These are phyloP conservation scores for Melanerpes aurifrons DNA, from an alignment of 2,113 vertebrate genomes.

Conservation along the genomic window DNA sequence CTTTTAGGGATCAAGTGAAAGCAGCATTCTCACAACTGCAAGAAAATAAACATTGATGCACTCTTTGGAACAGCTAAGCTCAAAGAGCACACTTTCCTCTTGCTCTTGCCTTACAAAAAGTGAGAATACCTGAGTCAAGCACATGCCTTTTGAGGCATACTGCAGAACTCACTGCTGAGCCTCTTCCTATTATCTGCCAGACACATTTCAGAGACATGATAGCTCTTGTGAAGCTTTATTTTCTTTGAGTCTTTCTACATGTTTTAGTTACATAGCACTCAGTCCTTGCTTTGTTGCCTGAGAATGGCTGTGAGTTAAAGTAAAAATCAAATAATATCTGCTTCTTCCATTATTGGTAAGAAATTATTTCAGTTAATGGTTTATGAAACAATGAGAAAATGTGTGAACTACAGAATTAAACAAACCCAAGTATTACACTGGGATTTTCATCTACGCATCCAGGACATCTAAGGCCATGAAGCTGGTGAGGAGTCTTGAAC, in stretches of 20 bases:
- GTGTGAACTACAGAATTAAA: not conserved
- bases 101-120: not conserved
- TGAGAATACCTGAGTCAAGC: not conserved
- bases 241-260: not conserved
- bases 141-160: not conserved
- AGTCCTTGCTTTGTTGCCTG: not conserved
- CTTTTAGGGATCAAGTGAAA: not conserved
- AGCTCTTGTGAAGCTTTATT: not conserved
- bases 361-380: not conserved
- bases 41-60: not conserved
- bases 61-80: not conserved
- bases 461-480: too few relatives aligned
- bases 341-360: not conserved
- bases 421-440: not conserved
- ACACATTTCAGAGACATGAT: not conserved
- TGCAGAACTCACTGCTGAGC: not conserved
- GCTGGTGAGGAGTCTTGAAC: too few relatives aligned
- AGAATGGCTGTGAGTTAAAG: not conserved
- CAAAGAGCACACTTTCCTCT: not conserved
- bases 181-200: not conserved
- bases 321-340: not conserved
- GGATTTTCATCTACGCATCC: not conserved
- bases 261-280: not conserved
- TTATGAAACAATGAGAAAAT: not conserved
- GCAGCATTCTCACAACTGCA: not conserved